Base-by-base conservation (phyloP, 2,888 invertebrate species). In the Tenodera sinensis region DNA sequence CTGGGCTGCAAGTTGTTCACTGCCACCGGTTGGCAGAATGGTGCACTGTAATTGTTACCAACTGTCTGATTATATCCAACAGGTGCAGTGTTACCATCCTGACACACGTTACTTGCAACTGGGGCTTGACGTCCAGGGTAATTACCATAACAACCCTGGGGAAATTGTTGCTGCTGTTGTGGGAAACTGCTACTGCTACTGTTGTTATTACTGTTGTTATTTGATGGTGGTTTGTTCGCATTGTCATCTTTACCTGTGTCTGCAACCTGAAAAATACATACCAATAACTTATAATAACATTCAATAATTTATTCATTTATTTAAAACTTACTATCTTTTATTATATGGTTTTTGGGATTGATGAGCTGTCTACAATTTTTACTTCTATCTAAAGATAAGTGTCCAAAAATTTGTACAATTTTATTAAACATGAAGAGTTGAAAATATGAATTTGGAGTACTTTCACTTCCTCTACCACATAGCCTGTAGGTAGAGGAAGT, bases 1-100 rank as follows among this genome's bases (percentile, higher is more conserved):
- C 91, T 91, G 42, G 47, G 85, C 28, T 54, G 86, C 27, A 47
- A n/a, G 54, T 90, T 91, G n/a, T 90, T 91, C 87, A 91, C 30
- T n/a, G 47, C 82, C 34, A 25, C 27, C 3, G 34, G 12, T 28
- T 84, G 54, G 47, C 89, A 89, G 30, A 87, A 87, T 15, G 25
- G 9, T 20, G 83, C 86, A 85, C 85, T 54, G 30, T 30, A 30
- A n/a, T n/a, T 28, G 71, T 28, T 84, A 30, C 34, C 71, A 28
- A 81, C 86, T 81, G 86, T 30, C 28, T 81, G 86, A 30, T 47
- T 86, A 15, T 87, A 82, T 28, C 34, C 25, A 27, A 83, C 28
- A n/a, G 34, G 0, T 54, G 34, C 83, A 82, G 82, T 30, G 28
- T 82, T 27, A 2, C 30, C 42, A n/a, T 82, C 8, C 54, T 71